Base-by-base conservation (phyloP, 2,113 vertebrate genomes). In the Erythrolamprus reginae region DNA sequence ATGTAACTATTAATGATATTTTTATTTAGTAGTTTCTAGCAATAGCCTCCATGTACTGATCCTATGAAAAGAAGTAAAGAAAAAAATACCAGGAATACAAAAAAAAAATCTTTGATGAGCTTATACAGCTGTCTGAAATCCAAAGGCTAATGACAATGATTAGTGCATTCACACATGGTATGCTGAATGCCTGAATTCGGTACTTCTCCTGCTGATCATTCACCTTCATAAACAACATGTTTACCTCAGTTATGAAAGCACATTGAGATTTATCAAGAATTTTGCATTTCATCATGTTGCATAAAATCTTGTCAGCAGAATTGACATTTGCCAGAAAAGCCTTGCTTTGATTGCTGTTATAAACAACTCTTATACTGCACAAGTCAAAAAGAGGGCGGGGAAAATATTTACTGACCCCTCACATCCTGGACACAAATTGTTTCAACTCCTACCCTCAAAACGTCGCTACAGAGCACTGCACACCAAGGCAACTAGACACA, bases 311-410 rank as follows among this genome's bases (percentile, higher is more conserved):
- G n/a, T 70, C 50, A 47, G 51, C 15, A 15, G 89, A 93, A 77
- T 5, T 50, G 88, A 13, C 55, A 89, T 70, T 90, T 90, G 90
- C 55, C 83, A 51, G 88, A n/a, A 88, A 82, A 28, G 19, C 3
- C 26, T 24, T 53, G 42, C 89, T 86, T 77, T 45, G 2, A 21
- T 56, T 89, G 82, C 53, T 91, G 84, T 88, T 90, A 89, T 88
- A 58, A 48, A 92, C 58, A 83, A 91, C 26, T 12, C 42, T 28
- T 90, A 89, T 5, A n/a, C n/a, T n/a, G n/a, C n/a, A n/a, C n/a
- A n/a, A n/a, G n/a, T n/a, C n/a, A n/a, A n/a, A n/a, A n/a, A n/a
- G n/a, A n/a, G n/a, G n/a, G n/a, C n/a, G n/a, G n/a, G n/a, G n/a
- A n/a, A n/a, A n/a, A n/a, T n/a, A n/a, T n/a, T n/a, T n/a, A n/a